Conservation (phyloP, 2,113 vertebrate species). For the Ptilorrhoa leucosticta region DNA sequence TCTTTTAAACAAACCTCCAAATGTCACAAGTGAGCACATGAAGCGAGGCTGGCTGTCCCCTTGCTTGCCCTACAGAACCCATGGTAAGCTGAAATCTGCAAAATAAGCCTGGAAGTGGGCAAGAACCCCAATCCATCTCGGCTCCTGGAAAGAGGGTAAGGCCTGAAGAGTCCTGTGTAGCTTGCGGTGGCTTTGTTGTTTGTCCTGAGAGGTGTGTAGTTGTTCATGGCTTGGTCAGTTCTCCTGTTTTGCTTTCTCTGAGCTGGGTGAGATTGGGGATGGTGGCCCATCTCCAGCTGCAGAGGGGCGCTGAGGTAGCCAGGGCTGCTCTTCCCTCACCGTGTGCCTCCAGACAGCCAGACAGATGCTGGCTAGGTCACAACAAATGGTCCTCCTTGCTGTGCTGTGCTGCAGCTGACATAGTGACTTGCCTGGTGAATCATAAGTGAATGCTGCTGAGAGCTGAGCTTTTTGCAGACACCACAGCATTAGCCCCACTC, state of each 20-base stretch:
- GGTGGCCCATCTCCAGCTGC: not conserved
- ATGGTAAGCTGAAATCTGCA: not conserved
- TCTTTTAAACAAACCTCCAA: constrained; percentile 12
- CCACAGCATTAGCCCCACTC: not conserved
- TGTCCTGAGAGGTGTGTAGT: not conserved
- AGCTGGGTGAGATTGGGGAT: not conserved
- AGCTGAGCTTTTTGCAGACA: not conserved
- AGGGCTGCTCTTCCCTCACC: not conserved
- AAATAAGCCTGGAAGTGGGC: not conserved
- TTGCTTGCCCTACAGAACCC: not conserved
- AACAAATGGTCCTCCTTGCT: accelerated
- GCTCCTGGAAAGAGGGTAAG: not conserved
- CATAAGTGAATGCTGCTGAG: not conserved
- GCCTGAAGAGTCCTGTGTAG: not conserved
- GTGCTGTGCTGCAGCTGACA: not conserved
- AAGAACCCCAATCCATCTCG: accelerated
- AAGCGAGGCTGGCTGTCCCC: not conserved
- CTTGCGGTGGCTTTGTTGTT: not conserved
- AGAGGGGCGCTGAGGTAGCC: not conserved
- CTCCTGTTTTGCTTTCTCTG: not conserved
- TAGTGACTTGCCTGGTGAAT: not conserved
- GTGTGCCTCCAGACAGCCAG: accelerated
- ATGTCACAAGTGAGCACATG: not conserved
- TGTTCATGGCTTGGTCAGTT: not conserved
- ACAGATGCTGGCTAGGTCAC: not conserved